These are phyloP conservation scores for Ophiothrix spiculata DNA, from an alignment of 35 echinoderm and acorn worm species.

Conservation along the genomic window DNA sequence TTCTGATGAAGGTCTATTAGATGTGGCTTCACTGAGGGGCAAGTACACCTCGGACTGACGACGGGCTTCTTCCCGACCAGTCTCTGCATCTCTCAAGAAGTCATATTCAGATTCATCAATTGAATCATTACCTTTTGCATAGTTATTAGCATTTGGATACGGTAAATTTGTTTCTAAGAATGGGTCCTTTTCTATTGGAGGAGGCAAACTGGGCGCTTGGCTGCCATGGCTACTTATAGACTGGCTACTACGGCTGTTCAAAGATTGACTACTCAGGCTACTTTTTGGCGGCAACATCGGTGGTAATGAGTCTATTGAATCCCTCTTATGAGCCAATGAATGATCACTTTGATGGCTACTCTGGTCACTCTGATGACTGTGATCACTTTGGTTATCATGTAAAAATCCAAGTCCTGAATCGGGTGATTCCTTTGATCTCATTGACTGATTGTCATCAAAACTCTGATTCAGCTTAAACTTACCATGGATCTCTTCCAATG, in stretches of 20 bases:
- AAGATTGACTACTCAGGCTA: not conserved
- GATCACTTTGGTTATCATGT: conserved; percentile 8
- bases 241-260: not conserved
- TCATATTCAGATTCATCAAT: conserved; percentile 2
- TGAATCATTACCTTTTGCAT: not conserved
- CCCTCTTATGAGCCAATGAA: not conserved
- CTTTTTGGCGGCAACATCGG: not conserved
- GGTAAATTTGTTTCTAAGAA: not conserved
- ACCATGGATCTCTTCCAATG: not conserved
- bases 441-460: conserved; percentile 5
- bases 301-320: not conserved
- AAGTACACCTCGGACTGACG: not conserved
- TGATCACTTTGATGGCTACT: conserved; percentile 7
- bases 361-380: not conserved
- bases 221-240: not conserved
- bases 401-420: conserved; percentile 8
- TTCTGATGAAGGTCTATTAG: not conserved
- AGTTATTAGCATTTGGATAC: not conserved
- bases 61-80: no score
- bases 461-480: not conserved
- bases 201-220: not conserved
- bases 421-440: not conserved
- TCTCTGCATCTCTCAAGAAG: not conserved
- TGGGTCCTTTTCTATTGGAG: not conserved
- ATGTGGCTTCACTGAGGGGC: not conserved